These are phyloP conservation scores for Picathartes gymnocephalus DNA, from an alignment of 2,113 vertebrate species.

Conservation along the genomic window DNA sequence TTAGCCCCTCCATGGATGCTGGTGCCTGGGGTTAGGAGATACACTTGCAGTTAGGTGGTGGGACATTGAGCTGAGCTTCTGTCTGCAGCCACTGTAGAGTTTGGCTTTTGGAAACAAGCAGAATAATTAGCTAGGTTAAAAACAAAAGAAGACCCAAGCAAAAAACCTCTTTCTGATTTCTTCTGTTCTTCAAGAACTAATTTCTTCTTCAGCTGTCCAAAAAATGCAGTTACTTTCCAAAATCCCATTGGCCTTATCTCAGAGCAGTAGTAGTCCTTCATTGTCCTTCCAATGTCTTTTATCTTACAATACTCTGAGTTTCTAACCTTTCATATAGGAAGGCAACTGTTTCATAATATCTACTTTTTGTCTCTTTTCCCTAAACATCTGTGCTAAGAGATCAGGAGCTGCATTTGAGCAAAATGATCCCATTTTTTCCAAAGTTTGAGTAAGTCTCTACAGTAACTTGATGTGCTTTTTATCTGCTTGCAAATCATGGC, in stretches of 20 bases:
- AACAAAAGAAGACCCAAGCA: background rate
- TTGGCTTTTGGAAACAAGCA: background rate
- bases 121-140: background rate
- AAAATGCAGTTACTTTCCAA: background rate
- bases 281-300: background rate
- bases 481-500: background rate
- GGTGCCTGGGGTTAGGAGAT: background rate
- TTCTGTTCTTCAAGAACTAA: background rate
- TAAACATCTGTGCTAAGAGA: background rate
- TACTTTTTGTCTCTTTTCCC: background rate
- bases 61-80: background rate
- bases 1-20: background rate
- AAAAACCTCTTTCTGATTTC: background rate
- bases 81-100: background rate
- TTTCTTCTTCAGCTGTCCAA: background rate
- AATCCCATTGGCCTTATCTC: background rate
- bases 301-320: background rate
- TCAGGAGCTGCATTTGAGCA: background rate
- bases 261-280: background rate
- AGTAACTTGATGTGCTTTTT: background rate
- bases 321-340: background rate
- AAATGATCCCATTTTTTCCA: background rate
- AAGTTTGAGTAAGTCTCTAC: background rate
- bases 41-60: background rate
- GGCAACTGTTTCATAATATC: background rate